These are phyloP conservation scores for Anolis carolinensis DNA, from an alignment of 2,113 vertebrate species.

Conservation along the genomic window DNA sequence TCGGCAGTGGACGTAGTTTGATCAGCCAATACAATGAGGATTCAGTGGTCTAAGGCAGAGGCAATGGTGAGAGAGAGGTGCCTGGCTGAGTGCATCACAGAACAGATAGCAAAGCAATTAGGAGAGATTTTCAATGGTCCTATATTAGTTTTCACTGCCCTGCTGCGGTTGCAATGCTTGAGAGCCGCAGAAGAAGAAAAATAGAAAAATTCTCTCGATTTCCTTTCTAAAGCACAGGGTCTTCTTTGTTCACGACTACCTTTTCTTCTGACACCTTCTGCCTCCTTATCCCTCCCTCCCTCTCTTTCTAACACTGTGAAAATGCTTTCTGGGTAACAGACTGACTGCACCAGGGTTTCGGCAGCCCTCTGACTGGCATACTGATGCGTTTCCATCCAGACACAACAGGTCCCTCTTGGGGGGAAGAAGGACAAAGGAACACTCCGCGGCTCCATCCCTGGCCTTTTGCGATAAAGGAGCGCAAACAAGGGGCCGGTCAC, in stretches of 20 bases:
- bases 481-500: background rate
- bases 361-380: background rate
- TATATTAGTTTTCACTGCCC: background rate
- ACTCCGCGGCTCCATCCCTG: background rate
- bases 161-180: background rate
- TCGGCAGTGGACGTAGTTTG: too few species aligned
- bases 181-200: background rate
- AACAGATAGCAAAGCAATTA: background rate
- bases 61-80: background rate
- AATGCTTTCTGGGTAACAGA: constrained; percentile 1
- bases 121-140: background rate
- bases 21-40: too few species aligned
- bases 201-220: background rate
- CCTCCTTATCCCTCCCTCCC: too few species aligned
- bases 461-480: constrained; percentile 3
- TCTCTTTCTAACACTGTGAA: background rate
- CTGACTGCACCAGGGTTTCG: background rate
- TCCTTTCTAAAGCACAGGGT: background rate
- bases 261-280: background rate
- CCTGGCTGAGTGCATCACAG: background rate
- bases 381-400: background rate
- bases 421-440: background rate
- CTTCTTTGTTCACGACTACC: background rate
- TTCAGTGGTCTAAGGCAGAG: too few species aligned
- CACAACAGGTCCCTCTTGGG: background rate